Percentiles rank a stretch among this genome's conserved stretches.
These are phyloP conservation scores for Dipodomys merriami DNA, from an alignment of 2,113 vertebrate genomes.

Conservation along the genomic window DNA sequence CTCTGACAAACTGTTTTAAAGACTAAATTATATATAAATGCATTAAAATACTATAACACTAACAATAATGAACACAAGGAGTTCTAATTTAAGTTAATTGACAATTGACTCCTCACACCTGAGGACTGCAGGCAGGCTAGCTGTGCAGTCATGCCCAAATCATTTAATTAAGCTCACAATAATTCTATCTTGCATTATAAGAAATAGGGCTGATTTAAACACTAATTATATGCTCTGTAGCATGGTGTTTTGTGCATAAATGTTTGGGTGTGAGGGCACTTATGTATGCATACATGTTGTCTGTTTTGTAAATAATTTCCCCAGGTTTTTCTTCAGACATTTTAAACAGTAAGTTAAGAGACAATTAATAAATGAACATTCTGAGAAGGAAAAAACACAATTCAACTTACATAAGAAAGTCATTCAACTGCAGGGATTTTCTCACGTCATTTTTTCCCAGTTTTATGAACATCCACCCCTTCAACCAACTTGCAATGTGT, in stretches of 20 bases:
- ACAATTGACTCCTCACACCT: background rate
- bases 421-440: background rate
- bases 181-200: background rate
- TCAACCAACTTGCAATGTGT: background rate
- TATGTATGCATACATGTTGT: background rate
- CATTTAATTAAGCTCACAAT: conserved; percentile 35
- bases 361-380: background rate
- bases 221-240: background rate
- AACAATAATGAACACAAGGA: background rate
- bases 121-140: background rate
- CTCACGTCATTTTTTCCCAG: background rate
- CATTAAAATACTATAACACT: background rate
- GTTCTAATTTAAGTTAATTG: conserved; percentile 48
- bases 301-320: background rate
- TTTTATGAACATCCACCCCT: background rate
- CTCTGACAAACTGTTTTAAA: background rate
- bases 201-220: background rate
- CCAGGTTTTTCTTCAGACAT: background rate
- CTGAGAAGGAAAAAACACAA: background rate
- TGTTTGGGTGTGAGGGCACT: background rate
- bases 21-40: background rate
- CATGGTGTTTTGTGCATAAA: background rate
- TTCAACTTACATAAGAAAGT: background rate
- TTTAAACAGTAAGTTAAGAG: background rate
- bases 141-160: background rate